Conservation (phyloP, 2,113 vertebrate genomes). For the Malaclemys terrapin region DNA sequence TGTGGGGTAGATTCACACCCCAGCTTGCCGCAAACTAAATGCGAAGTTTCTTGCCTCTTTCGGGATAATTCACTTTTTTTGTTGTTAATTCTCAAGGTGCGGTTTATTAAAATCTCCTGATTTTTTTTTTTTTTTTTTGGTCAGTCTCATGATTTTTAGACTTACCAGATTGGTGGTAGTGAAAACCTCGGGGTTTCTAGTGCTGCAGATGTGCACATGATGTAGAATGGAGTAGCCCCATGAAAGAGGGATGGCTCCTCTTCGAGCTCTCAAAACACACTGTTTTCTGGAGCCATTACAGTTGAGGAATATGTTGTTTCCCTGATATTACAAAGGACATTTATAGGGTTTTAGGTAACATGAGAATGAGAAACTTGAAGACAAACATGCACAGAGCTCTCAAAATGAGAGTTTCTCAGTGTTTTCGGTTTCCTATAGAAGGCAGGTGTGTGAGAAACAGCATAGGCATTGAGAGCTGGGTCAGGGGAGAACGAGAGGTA, state of each 20-base stretch:
- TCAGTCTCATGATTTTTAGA: background rate
- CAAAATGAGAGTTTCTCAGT: background rate
- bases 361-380: background rate
- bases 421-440: background rate
- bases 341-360: background rate
- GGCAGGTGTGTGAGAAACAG: background rate
- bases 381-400: background rate
- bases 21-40: too few relatives aligned
- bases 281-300: background rate
- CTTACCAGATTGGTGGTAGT: background rate
- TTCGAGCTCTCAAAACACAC: background rate
- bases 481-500: background rate
- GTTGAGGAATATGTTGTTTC: background rate
- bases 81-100: too few relatives aligned
- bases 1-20: too few relatives aligned
- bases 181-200: background rate
- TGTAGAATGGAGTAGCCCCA: background rate
- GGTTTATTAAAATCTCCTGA: too few relatives aligned
- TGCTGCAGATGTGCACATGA: background rate
- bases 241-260: background rate
- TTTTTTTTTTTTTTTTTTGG: too few relatives aligned
- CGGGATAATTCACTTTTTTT: too few relatives aligned
- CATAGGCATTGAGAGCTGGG: background rate
- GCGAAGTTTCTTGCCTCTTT: too few relatives aligned
- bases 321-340: background rate